Evolutionary conservation across 2,113 vertebrate genomes (phyloP).

Genomic region (Takifugu flavidus): DNA sequence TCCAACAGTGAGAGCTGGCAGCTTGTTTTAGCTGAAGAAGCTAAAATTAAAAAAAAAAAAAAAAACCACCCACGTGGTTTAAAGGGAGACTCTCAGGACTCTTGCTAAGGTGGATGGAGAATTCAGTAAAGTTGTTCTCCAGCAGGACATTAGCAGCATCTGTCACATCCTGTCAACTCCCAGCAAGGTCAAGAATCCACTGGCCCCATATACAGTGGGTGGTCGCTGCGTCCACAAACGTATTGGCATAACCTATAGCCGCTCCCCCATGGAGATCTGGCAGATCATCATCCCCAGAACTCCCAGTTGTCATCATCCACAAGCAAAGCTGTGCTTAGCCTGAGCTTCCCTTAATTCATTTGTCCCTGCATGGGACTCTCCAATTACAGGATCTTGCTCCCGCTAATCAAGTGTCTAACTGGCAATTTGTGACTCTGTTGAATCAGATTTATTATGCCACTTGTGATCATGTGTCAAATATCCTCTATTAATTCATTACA

Average conservation of each 20-base stretch:
- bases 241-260: constrained; percentile 9
- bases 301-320: background rate
- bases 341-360: background rate
- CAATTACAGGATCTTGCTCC: constrained; percentile 20
- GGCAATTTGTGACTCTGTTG: constrained; percentile 17
- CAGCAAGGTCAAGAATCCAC: constrained; percentile 24
- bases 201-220: background rate
- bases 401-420: constrained; percentile 43
- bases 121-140: constrained; percentile 1
- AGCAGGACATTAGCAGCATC: background rate
- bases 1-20: background rate
- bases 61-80: background rate
- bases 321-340: background rate
- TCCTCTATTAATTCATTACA: constrained; percentile 14
- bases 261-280: constrained; percentile 14
- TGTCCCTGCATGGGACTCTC: constrained; percentile 18
- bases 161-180: constrained; percentile 6
- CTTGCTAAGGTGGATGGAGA: background rate
- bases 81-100: background rate
- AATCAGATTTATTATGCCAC: constrained; percentile 26
- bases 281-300: constrained; percentile 17
- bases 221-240: background rate
- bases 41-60: too few species aligned
- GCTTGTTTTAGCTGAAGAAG: too few species aligned
- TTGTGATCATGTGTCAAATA: constrained; percentile 26